These are phyloP conservation scores for Chesias legatella DNA, from an alignment of 2,888 invertebrate genomes.

Conservation along the genomic window DNA sequence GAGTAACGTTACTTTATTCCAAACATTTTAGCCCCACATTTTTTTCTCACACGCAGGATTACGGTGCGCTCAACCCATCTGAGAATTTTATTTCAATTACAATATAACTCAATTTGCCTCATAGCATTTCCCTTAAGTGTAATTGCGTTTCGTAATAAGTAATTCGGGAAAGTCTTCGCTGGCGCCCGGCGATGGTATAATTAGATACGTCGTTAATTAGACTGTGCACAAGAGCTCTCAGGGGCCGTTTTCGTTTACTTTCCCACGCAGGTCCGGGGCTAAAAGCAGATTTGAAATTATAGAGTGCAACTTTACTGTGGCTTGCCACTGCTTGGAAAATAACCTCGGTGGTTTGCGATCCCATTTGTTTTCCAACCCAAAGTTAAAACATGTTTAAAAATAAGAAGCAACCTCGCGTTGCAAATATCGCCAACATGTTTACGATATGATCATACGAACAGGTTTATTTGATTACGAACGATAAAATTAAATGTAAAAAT, in stretches of 20 bases:
- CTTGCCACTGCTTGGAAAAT: no score
- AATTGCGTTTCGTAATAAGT: conserved; percentile 70
- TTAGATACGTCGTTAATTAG: conserved; percentile 76
- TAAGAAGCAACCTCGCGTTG: no score
- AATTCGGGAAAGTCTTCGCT: conserved; percentile 67
- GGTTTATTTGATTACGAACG: no score
- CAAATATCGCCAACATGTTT: no score
- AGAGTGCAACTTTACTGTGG: conserved; percentile 7
- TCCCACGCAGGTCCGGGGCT: conserved; percentile 28
- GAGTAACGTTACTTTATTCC: background rate
- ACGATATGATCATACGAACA: no score
- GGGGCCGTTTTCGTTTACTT: conserved; percentile 58
- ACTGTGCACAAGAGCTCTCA: conserved; percentile 65
- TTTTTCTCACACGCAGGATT: background rate
- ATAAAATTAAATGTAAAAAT: no score
- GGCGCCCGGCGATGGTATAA: conserved; percentile 63
- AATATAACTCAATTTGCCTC: conserved; percentile 53
- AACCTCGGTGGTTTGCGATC: no score
- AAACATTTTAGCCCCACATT: background rate
- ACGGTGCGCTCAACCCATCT: conserved; percentile 9
- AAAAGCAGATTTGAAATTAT: conserved; percentile 21
- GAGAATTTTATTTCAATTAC: conserved; percentile 40
- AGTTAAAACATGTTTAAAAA: no score
- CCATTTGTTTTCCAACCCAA: no score
- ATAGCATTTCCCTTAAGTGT: conserved; percentile 59